A percentile compares a stretch with the other conserved stretches of the same genome.
Evolutionary conservation across 2,888 invertebrate species (phyloP).

Genomic region (Stenolophus ochropezus): DNA sequence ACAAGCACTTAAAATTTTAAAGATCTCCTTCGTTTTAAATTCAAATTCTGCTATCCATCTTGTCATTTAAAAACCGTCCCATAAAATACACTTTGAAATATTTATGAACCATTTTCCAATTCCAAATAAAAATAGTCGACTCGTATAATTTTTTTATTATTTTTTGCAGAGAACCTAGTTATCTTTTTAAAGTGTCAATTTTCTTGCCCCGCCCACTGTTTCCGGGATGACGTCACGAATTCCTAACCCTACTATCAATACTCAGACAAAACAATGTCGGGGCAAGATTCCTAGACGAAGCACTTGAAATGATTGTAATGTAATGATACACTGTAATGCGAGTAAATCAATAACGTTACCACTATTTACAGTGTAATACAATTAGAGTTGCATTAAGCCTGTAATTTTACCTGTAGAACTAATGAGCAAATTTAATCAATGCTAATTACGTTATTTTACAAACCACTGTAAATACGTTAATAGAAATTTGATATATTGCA

Average conservation of each 20-base stretch:
- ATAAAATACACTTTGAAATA: background rate
- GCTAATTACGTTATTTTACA: background rate
- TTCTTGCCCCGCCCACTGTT: conserved; percentile 26
- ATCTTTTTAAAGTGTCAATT: conserved; percentile 29
- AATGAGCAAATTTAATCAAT: background rate
- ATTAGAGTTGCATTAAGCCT: conserved; percentile 7
- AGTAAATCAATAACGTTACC: conserved; percentile 44
- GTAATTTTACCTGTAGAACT: conserved; percentile 1
- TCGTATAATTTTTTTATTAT: background rate
- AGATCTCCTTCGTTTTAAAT: conserved; percentile 9
- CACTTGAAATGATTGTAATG: conserved; percentile 34
- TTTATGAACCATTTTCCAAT: conserved; percentile 36
- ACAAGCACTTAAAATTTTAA: too few species aligned
- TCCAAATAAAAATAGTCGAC: conserved; percentile 26
- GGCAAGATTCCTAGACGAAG: conserved; percentile 20
- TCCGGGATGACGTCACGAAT: conserved; percentile 41
- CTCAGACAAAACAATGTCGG: conserved; percentile 2
- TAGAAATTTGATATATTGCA: background rate
- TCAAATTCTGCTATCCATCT: conserved; percentile 33
- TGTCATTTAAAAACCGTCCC: background rate
- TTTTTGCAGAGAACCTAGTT: background rate
- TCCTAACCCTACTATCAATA: conserved; percentile 26
- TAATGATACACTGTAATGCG: conserved; percentile 20
- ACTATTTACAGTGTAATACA: conserved; percentile 18
- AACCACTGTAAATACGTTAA: background rate